Percentiles rank a stretch among this genome's conserved stretches.
phyloP scores from a whole-genome alignment of 2,797 vertebrate genomes.

The Urophycis tenuis region DNA sequence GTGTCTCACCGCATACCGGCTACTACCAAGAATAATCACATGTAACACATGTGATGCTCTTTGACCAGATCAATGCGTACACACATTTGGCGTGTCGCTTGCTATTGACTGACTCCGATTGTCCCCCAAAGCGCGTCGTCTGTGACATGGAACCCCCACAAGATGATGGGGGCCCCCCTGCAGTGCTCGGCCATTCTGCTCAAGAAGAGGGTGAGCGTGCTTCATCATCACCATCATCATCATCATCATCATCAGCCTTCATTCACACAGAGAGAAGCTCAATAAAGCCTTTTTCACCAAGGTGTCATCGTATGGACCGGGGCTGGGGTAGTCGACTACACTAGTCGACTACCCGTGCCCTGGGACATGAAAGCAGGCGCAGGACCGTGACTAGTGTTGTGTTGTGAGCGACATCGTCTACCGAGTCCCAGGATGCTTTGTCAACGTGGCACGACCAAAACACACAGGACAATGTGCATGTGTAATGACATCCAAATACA shows the following conservation, averaged over 20 bases:
- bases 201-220: slow-evolving; percentile 59
- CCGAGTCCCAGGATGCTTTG: not conserved
- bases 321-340: not conserved
- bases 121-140: slow-evolving; percentile 60
- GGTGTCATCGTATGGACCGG: not conserved
- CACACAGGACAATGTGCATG: no score
- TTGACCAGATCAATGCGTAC: not conserved
- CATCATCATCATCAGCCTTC: not conserved
- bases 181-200: slow-evolving; percentile 71
- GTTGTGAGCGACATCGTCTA: not conserved
- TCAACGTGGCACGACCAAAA: no score
- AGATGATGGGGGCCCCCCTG: slow-evolving; percentile 67
- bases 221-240: not conserved
- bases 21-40: no score
- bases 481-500: no score
- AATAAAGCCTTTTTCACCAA: not conserved
- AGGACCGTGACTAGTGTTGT: not conserved
- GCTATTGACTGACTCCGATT: not conserved
- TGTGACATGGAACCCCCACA: slow-evolving; percentile 78
- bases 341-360: no score
- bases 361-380: no score
- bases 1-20: no score
- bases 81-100: not conserved
- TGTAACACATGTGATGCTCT: no score
- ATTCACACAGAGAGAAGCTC: not conserved